Evolutionary conservation across 2,888 invertebrate species (phyloP), one percentile per base, ranked within the genome.

Genomic region (Drosophila anomalata): DNA sequence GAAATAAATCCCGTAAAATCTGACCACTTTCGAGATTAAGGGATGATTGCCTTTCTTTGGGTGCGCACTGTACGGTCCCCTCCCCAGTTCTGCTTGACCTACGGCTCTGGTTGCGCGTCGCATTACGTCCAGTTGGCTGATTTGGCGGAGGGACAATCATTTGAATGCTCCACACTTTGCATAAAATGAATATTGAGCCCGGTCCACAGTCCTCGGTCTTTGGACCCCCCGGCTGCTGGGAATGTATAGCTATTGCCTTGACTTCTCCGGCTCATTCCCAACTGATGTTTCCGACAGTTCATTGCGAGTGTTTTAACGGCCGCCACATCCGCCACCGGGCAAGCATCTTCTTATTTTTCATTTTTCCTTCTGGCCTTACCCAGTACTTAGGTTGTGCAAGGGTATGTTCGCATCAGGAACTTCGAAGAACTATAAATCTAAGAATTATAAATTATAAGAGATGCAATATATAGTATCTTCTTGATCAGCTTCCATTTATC

Each of bases 231-330:
- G 11, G 11, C 44, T 33, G 26, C 65, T 63, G 14, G 1, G 17
- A 42, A 54, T n/a, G 3, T 42, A 20, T 42, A 20, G 41, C 20
- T 36, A 36, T 36, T 36, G 36, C 36, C 36, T 36, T n/a, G 36
- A 42, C 41, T 42, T 42, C 20, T 17, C 41, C 41, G 11, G 20
- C 41, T 20, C 41, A 17, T 9, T 42, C 41, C 41, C 41, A 42
- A 42, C 14, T 69, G 50, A 69, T 85, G 81, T 75, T 87, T 84
- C 76, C 75, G 78, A 75, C 85, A 88, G 89, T 87, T 81, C 89
- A 84, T 89, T 72, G 87, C 76, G 86, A 87, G 82, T 88, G 75
- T 89, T 84, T 89, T 85, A 85, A 81, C 79, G 82, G 67, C 69
- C 63, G 85, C 81, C 82, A 84, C 87, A 77, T 77, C 89, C 81